phyloP scores from a whole-genome alignment of 2,797 vertebrate species.

The Rhabdophis nuchalis region DNA sequence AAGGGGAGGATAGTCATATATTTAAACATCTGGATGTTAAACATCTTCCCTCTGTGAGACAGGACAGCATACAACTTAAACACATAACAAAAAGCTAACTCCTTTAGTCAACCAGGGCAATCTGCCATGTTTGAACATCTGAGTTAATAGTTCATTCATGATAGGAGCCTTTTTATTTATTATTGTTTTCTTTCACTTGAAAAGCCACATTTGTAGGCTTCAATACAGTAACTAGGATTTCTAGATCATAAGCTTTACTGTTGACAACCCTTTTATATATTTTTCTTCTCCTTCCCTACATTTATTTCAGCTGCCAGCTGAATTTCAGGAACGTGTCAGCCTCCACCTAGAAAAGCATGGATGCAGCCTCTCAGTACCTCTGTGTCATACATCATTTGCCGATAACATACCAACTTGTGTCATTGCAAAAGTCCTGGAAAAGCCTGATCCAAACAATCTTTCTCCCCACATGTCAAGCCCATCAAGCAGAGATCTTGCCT shows the following conservation, averaged over 20 bases:
- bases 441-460: slow-evolving; percentile 83
- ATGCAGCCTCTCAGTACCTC: slow-evolving; percentile 72
- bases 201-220: neutral
- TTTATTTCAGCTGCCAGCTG: slow-evolving; percentile 79
- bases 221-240: neutral
- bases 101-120: neutral
- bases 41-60: neutral
- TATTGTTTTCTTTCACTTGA: neutral
- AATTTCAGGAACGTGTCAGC: slow-evolving; percentile 89
- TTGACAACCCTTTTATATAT: neutral
- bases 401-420: slow-evolving; percentile 82
- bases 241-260: neutral
- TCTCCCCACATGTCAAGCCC: slow-evolving; percentile 84
- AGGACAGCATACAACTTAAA: neutral
- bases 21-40: neutral
- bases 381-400: slow-evolving; percentile 80
- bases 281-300: slow-evolving; percentile 5
- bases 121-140: neutral
- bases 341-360: slow-evolving; percentile 85
- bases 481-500: slow-evolving; percentile 75
- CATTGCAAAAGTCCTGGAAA: slow-evolving; percentile 87
- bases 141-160: neutral
- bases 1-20: neutral
- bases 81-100: neutral
- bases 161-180: neutral